Evolutionary conservation across 2,888 invertebrate genomes (phyloP).

Genomic region (Cephus pygmeus): DNA sequence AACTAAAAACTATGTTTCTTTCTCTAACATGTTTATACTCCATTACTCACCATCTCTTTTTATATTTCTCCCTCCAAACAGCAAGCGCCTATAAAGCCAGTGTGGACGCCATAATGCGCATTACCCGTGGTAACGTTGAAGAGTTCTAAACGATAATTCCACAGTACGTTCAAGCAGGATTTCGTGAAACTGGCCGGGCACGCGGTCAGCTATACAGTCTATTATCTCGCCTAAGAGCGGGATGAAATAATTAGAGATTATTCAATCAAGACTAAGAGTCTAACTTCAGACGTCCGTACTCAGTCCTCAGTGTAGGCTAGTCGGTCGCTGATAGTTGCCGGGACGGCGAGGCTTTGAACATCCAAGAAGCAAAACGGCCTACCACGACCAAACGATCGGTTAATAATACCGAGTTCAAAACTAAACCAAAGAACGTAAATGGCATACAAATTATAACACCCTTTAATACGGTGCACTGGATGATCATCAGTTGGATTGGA

Average conservation of each 20-base stretch:
- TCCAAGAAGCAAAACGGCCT: background rate
- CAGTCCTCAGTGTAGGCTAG: constrained; percentile 67
- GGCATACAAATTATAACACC: background rate
- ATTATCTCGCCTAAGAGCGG: constrained; percentile 32
- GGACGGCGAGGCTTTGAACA: background rate
- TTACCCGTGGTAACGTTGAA: constrained; percentile 16
- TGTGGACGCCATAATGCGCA: constrained; percentile 17
- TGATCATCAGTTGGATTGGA: background rate
- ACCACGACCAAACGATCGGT: background rate
- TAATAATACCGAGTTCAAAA: background rate
- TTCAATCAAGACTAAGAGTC: constrained; percentile 46
- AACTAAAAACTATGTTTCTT: background rate
- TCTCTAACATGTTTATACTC: background rate
- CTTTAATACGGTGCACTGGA: background rate
- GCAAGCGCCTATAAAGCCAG: constrained; percentile 7
- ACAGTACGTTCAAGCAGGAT: background rate
- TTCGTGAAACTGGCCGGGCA: constrained; percentile 19
- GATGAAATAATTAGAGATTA: constrained; percentile 52
- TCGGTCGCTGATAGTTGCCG: constrained; percentile 57
- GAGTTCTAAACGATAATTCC: background rate
- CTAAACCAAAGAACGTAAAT: background rate
- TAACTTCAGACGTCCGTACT: constrained; percentile 60
- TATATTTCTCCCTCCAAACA: constrained; percentile 10
- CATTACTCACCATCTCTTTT: background rate
- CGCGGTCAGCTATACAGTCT: constrained; percentile 22